A percentile compares a stretch with the other conserved stretches of the same genome.
These are phyloP conservation scores for Acronicta aceris DNA, from an alignment of 2,888 invertebrate species.

Conservation along the genomic window DNA sequence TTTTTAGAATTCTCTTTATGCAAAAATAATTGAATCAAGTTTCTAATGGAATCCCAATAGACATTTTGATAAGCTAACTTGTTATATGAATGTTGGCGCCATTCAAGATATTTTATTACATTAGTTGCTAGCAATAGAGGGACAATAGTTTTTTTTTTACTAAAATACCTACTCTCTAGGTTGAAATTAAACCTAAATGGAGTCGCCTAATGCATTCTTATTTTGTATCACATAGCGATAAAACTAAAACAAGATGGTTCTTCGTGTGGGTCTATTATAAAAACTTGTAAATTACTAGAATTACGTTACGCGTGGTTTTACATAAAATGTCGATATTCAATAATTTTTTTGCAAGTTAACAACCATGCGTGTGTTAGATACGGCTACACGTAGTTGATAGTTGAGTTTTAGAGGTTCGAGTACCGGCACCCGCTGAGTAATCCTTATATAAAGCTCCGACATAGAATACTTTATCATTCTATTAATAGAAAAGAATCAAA, in stretches of 20 bases:
- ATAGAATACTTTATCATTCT: slow-evolving; percentile 72
- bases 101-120: slow-evolving; percentile 10
- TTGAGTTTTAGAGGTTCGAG: slow-evolving; percentile 46
- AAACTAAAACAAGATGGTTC: slow-evolving; percentile 31
- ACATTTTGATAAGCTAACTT: slow-evolving; percentile 12
- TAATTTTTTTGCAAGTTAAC: slow-evolving; percentile 40
- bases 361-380: slow-evolving; percentile 47
- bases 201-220: slow-evolving; percentile 17
- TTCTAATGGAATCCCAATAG: slow-evolving; percentile 20
- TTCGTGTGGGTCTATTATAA: slow-evolving; percentile 9
- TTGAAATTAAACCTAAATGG: slow-evolving; percentile 14
- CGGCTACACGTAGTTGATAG: slow-evolving; percentile 43
- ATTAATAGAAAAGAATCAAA: slow-evolving; percentile 83
- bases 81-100: slow-evolving; percentile 1
- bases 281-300: slow-evolving; percentile 34
- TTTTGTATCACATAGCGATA: slow-evolving; percentile 11
- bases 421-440: slow-evolving; percentile 76
- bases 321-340: slow-evolving; percentile 38
- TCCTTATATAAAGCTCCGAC: slow-evolving; percentile 69
- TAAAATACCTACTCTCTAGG: not conserved
- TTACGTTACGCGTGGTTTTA: slow-evolving; percentile 37
- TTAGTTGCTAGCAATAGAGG: not conserved
- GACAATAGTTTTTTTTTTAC: slow-evolving; percentile 3
- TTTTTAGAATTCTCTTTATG: slow-evolving; percentile 10
- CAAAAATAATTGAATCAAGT: slow-evolving; percentile 14